Evolutionary conservation across 1,140 invertebrate genomes (phyloP).

Genomic region (Drosophila bocqueti): DNA sequence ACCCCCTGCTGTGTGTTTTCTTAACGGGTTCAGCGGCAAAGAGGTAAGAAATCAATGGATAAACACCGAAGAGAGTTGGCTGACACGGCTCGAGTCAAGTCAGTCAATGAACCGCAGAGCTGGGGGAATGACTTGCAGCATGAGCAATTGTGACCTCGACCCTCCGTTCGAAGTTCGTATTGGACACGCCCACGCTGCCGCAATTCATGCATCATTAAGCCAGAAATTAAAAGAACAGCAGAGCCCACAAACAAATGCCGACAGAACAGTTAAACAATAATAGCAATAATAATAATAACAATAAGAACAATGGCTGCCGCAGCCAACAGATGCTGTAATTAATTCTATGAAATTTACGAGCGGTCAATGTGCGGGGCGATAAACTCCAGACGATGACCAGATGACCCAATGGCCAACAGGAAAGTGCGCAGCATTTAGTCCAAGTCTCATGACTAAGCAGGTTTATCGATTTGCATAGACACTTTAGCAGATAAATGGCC

Average conservation of each 20-base stretch:
- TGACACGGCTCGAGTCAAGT: conserved; percentile 9
- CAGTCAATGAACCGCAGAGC: conserved; percentile 48
- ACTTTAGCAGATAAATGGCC: conserved; percentile 6
- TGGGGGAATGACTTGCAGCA: conserved; percentile 42
- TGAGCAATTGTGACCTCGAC: conserved; percentile 69
- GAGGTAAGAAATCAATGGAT: conserved; percentile 80
- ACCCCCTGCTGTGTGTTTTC: conserved; percentile 40
- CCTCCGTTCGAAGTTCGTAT: conserved; percentile 24
- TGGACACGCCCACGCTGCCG: conserved; percentile 36
- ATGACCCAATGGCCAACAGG: conserved; percentile 35
- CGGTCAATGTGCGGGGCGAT: conserved; percentile 28
- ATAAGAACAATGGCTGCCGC: conserved; percentile 11
- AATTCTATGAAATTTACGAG: conserved; percentile 56
- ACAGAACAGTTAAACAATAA: conserved; percentile 68
- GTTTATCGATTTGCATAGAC: conserved; percentile 8
- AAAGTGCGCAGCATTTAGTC: conserved; percentile 3
- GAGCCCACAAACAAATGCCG: conserved; percentile 30
- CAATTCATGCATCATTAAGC: conserved; percentile 76
- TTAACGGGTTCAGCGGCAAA: conserved; percentile 35
- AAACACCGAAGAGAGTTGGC: conserved; percentile 27
- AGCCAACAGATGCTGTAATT: conserved; percentile 53
- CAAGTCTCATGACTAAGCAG: conserved; percentile 22
- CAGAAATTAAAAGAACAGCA: conserved; percentile 59
- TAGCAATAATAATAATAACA: conserved; percentile 49
- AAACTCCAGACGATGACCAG: conserved; percentile 44